A percentile compares a stretch with the other conserved stretches of the same genome.
Conservation (phyloP, 2,888 invertebrate genomes). For the Arge pagana region DNA sequence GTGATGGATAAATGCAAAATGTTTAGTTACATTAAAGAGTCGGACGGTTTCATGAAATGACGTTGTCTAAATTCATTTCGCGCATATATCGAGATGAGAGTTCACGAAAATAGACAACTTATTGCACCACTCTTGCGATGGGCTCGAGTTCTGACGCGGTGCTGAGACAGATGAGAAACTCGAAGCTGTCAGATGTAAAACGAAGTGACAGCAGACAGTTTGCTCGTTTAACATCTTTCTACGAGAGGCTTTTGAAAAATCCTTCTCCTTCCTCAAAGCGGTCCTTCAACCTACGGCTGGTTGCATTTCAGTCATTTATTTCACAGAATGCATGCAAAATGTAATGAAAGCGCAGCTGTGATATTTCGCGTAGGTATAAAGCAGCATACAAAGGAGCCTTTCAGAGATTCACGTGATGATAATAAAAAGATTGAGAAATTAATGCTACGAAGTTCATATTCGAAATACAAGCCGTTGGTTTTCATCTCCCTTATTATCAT, state of each 20-base stretch:
- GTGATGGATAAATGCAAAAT: no score
- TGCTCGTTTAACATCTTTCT: constrained; percentile 51
- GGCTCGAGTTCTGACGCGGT: background rate
- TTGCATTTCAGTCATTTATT: constrained; percentile 34
- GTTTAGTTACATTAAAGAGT: no score
- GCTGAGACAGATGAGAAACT: constrained; percentile 29
- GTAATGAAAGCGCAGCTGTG: constrained; percentile 44
- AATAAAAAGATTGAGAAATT: constrained; percentile 11
- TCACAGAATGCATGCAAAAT: constrained; percentile 47
- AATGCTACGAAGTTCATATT: constrained; percentile 13
- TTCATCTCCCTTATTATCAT: no score
- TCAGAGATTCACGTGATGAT: constrained; percentile 38
- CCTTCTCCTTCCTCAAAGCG: constrained; percentile 37
- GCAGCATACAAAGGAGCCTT: constrained; percentile 50
- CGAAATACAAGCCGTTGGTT: no score
- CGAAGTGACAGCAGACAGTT: constrained; percentile 53
- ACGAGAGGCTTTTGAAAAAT: constrained; percentile 43
- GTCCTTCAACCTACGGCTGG: constrained; percentile 29
- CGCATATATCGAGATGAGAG: no score
- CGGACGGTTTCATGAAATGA: no score
- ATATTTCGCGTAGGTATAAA: no score
- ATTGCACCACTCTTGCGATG: constrained; percentile 8
- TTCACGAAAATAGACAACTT: constrained; percentile 18
- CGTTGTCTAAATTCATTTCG: no score
- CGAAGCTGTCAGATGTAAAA: constrained; percentile 29